phyloP scores from a whole-genome alignment of 2,113 vertebrate species.

The Fulmarus glacialis region DNA sequence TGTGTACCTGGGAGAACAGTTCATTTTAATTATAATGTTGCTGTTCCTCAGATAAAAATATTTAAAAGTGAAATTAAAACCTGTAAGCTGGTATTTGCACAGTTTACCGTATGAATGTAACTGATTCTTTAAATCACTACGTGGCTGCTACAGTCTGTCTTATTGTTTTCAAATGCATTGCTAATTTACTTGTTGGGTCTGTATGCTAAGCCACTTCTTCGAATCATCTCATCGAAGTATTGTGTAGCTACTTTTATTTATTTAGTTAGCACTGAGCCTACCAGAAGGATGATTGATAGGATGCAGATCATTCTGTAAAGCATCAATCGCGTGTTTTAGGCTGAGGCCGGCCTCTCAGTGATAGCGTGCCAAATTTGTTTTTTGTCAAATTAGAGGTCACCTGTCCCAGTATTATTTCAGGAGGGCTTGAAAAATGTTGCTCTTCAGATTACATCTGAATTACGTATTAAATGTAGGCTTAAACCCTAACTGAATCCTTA shows the following conservation, averaged over 20 bases:
- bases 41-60: neutral
- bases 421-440: neutral
- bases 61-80: neutral
- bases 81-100: neutral
- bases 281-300: neutral
- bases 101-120: neutral
- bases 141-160: neutral
- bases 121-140: neutral
- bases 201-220: neutral
- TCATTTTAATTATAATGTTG: neutral
- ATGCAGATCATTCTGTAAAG: neutral
- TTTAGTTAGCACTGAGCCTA: neutral
- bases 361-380: neutral
- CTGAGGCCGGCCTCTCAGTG: neutral
- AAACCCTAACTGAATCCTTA: neutral
- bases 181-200: neutral
- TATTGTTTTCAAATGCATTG: neutral
- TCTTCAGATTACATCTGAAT: neutral
- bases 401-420: neutral
- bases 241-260: neutral
- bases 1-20: neutral
- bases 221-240: neutral
- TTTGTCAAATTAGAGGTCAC: neutral
- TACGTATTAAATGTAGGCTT: neutral
- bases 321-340: neutral